Evolutionary conservation across 1,140 invertebrate species (phyloP).

Genomic region (Ptiloglossa arizonensis): DNA sequence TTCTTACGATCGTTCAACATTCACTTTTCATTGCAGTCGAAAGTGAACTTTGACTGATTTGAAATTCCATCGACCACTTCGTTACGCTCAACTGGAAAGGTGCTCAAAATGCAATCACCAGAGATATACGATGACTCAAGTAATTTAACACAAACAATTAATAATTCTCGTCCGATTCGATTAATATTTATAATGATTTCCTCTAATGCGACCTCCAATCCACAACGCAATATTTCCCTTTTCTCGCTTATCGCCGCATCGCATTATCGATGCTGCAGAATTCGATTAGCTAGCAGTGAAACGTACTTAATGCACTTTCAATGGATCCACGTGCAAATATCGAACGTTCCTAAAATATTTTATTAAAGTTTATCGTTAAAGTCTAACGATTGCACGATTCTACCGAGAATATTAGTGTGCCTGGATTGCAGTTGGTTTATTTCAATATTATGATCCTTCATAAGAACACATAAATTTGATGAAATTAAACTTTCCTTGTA

Average conservation of each 20-base stretch:
- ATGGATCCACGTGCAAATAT: not conserved
- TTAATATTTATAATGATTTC: not conserved
- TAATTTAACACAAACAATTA: conserved; percentile 19
- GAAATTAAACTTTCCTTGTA: too few species aligned
- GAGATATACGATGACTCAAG: not conserved
- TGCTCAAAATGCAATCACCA: not conserved
- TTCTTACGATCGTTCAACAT: not conserved
- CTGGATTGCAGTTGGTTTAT: too few species aligned
- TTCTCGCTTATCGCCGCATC: not conserved
- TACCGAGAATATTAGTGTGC: too few species aligned
- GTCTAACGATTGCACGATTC: too few species aligned
- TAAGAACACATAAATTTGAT: too few species aligned
- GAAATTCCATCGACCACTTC: not conserved
- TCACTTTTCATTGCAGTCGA: not conserved
- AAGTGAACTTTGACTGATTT: not conserved
- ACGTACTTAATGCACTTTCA: not conserved
- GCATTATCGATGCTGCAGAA: not conserved
- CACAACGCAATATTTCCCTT: conserved; percentile 1
- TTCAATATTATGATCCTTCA: too few species aligned
- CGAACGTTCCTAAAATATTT: too few species aligned
- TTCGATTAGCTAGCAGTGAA: not conserved
- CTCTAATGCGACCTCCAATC: not conserved
- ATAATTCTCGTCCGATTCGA: not conserved
- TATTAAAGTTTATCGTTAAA: too few species aligned
- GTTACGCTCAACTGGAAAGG: not conserved